Base-by-base conservation (phyloP, 2,113 vertebrate genomes). In the Sapajus apella region DNA sequence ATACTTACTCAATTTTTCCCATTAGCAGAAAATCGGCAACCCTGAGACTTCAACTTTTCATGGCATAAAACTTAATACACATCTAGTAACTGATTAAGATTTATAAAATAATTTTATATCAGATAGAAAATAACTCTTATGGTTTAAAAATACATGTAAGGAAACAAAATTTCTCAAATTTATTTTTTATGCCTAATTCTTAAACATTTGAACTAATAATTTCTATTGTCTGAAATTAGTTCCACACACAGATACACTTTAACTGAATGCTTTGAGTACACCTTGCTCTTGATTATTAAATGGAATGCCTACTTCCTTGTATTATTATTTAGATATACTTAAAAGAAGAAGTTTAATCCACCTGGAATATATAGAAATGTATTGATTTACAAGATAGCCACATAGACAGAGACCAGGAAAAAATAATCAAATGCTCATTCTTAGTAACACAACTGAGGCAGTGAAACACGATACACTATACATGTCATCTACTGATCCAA, bases 321-420 rank as follows among this genome's bases (percentile, higher is more conserved):
- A 92, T 64, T 85, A 37, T 70, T 80, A 83, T 72, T 93, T 66
- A 97, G 91, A 94, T 61, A 89, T 9, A 86, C 37, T 91, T 90
- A 64, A 82, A 88, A 90, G 58, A 95, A 98, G 97, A 98, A 98
- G 92, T 95, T 95, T 96, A 96, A 97, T 90, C 97, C 96, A 98
- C 92, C 96, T 97, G 95, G 91, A 98, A 97, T 98, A 98, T 95
- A 97, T 96, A 97, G 91, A 95, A 97, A 95, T 97, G 95, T 98
- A 98, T 75, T 97, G 96, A 98, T 97, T 97, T 97, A 90, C 70
- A 98, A 98, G 97, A 98, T 61, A 98, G 97, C 91, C 97, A 98
- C 98, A 95, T 55, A 97, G 97, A 97, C 84, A 96, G 2, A 45
- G 95, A 95, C 97, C 88, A 98, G 95, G 96, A 97, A 98, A 96